Conservation (phyloP, 2,888 invertebrate species). For the Eupithecia centaureata region DNA sequence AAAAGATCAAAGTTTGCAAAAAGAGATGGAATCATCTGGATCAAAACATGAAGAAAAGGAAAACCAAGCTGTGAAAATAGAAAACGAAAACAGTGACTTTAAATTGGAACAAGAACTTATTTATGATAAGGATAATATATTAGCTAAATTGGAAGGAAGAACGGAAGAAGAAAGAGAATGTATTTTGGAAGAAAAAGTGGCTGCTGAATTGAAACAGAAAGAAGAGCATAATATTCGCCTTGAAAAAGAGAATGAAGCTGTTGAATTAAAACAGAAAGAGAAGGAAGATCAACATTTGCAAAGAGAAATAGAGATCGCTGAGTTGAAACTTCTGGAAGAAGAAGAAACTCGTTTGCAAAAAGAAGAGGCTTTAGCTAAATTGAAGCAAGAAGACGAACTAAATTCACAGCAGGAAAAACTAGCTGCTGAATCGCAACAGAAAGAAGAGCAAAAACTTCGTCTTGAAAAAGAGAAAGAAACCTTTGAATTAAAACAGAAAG, state of each 20-base stretch:
- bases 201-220: too few relatives aligned
- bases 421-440: slow-evolving; percentile 16
- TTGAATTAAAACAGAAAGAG: slow-evolving; percentile 11
- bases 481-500: neutral
- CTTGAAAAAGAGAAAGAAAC: neutral
- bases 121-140: neutral
- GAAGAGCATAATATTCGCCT: too few relatives aligned
- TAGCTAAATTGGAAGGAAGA: slow-evolving; percentile 10
- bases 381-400: neutral
- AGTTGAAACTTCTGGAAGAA: neutral
- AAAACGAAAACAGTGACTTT: slow-evolving; percentile 15
- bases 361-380: neutral
- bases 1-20: slow-evolving; percentile 7
- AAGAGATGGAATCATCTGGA: neutral
- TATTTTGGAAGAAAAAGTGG: neutral
- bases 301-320: slow-evolving; percentile 33
- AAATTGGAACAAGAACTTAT: neutral
- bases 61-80: neutral
- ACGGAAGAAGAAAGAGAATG: slow-evolving; percentile 2
- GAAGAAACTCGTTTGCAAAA: neutral
- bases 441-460: neutral
- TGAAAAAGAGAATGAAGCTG: slow-evolving; percentile 20
- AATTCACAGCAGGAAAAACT: slow-evolving; percentile 15
- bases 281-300: neutral
- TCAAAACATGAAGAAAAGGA: slow-evolving; percentile 6